These are phyloP conservation scores for Megalopta genalis DNA, from an alignment of 1,140 invertebrate genomes.

Conservation along the genomic window DNA sequence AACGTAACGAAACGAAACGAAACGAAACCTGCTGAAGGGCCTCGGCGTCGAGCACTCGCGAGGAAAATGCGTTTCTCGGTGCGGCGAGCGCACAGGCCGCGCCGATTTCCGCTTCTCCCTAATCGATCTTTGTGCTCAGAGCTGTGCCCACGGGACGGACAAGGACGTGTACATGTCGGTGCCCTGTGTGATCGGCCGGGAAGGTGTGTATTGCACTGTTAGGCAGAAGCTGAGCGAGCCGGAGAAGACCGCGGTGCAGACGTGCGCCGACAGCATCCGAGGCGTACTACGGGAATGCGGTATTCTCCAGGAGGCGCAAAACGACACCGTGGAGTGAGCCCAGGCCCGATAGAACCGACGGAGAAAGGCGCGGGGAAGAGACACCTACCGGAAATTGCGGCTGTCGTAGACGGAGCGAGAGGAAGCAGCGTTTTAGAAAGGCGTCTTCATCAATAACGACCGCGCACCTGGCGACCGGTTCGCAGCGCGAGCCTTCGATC, in stretches of 20 bases:
- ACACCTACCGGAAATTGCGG: conserved; percentile 39
- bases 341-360: background rate
- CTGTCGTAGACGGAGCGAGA: conserved; percentile 27
- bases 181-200: conserved; percentile 82
- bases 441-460: conserved; percentile 58
- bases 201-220: conserved; percentile 81
- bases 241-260: conserved; percentile 80
- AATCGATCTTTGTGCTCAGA: conserved; percentile 58
- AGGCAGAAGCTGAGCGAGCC: conserved; percentile 80
- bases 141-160: conserved; percentile 80
- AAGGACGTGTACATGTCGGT: conserved; percentile 84
- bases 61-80: background rate
- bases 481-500: conserved; percentile 32
- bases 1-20: too few relatives aligned
- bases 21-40: too few relatives aligned
- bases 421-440: conserved; percentile 49
- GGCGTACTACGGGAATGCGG: conserved; percentile 72
- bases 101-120: background rate
- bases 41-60: background rate
- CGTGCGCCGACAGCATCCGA: conserved; percentile 78
- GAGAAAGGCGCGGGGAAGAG: background rate
- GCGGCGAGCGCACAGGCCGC: too few relatives aligned
- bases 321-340: conserved; percentile 52
- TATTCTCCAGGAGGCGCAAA: conserved; percentile 65
- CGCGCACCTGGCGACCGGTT: conserved; percentile 59